Evolutionary conservation across 1,140 invertebrate genomes (phyloP), one percentile per base, ranked within the genome.

Genomic region (Bombus cullumanus): DNA sequence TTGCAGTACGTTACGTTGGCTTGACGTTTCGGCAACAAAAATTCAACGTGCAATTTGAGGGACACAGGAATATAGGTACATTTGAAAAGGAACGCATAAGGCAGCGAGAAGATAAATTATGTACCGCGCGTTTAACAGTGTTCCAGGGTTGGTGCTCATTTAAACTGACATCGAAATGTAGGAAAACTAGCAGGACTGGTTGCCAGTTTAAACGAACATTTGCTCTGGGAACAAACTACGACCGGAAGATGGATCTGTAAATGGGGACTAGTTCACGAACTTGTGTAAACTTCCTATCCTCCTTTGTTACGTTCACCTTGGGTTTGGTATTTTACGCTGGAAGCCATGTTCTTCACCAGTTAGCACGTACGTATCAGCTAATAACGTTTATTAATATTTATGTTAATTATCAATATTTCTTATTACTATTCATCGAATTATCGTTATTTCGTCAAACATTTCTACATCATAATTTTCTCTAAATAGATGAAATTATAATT

Each of bases 231-330:
- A 80, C 68, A 71, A 85, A 80, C 76, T 85, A 53, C 68, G 25
- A 53, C 9, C 39, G 66, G 83, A 85, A 85, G 83, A 85, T 75
- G 71, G 84, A 85, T 85, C 57, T 68, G 84, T 85, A 85, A 81
- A 69, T 72, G 84, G 78, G 47, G 78, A 74, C 71, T 57, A 57
- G 78, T 81, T 81, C 66, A 37, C 59, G n/a, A 68, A 85, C 37
- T 81, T 81, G 62, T 41, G 71, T 31, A 75, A 81, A 85, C 84
- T 85, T 81, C 6, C 78, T 47, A 59, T 57, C 79, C 78, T 9
- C 39, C 77, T 85, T 85, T 81, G 84, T 84, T 84, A 59, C 25
- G 47, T 59, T 75, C 59, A 81, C 43, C 39, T 69, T 66, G 13
- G 43, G 22, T 69, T 78, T 71, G 64, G 66, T 39, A 43, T 79